Evolutionary conservation across 1,140 invertebrate species (phyloP), one percentile per base, ranked within the genome.

Genomic region (Phthorimaea operculella): DNA sequence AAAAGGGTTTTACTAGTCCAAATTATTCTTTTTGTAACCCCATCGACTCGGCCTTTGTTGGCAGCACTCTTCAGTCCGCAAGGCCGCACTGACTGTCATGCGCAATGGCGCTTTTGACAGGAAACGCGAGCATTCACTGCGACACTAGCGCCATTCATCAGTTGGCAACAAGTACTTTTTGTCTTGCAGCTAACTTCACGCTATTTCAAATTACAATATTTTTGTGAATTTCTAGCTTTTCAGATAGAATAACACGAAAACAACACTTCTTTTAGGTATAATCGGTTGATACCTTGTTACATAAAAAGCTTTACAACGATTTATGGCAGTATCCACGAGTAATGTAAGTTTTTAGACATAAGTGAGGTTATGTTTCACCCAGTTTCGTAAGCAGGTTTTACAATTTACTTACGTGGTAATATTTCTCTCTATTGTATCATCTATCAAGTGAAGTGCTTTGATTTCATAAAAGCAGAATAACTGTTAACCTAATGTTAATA

Each of bases 21-120:
- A 85, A 83, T 82, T 83, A 79, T 68, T 79, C 75, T 85, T 83
- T 84, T 83, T 83, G 78, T 83, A 83, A 84, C 81, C 81, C 83
- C 84, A 86, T 85, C 80, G 79, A 85, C 82, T 83, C 82, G 82
- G 82, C 79, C 82, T 84, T 84, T 85, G 80, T 85, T 83, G 84
- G 84, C 80, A 85, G 76, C 79, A 73, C 81, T 84, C 82, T 80
- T 81, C 80, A 83, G 81, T 83, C 80, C 78, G 83, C 84, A 86
- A 85, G 83, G 83, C 84, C 83, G 80, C 77, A 86, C 84, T 86
- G 83, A 84, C 81, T 83, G 80, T 84, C 80, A 83, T 83, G 84
- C 80, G 81, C 77, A 83, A 76, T 83, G 82, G 79, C 79, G 74
- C 69, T 76, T 81, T 85, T 83, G 80, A 83, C 79, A 83, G 80